Conservation (phyloP, 2,888 invertebrate species). For the Laothoe populi region DNA sequence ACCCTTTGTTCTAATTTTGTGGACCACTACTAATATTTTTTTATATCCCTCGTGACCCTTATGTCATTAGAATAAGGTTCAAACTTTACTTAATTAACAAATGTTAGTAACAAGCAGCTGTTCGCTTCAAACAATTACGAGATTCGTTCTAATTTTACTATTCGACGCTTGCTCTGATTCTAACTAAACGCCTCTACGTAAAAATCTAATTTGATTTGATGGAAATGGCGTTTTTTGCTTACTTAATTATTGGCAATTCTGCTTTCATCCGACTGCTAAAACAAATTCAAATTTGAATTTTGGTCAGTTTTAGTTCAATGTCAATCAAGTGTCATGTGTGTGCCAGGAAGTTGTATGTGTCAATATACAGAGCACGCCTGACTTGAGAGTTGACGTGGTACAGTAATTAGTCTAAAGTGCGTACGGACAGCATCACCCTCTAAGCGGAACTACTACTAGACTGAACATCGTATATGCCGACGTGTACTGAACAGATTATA, state of each 20-base stretch:
- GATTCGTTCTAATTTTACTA: slow-evolving; percentile 69
- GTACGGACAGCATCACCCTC: no score
- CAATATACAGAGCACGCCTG: no score
- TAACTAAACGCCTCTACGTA: slow-evolving; percentile 50
- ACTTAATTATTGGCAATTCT: slow-evolving; percentile 29
- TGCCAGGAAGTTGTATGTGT: no score
- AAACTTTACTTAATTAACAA: slow-evolving; percentile 24
- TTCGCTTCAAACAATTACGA: slow-evolving; percentile 64
- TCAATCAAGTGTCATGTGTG: no score
- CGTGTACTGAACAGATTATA: no score
- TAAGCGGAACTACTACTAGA: no score
- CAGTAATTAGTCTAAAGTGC: no score
- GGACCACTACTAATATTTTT: slow-evolving; percentile 47
- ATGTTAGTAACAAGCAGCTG: slow-evolving; percentile 44
- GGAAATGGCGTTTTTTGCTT: slow-evolving; percentile 51
- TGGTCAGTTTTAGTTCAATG: no score
- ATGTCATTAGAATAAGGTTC: slow-evolving; percentile 34
- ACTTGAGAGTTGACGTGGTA: no score
- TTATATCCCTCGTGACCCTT: slow-evolving; percentile 32
- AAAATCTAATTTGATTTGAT: slow-evolving; percentile 60
- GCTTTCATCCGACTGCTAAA: no score
- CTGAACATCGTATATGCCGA: no score
- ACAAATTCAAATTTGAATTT: no score
- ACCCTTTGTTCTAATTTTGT: slow-evolving; percentile 72
- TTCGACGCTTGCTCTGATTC: slow-evolving; percentile 53